These are phyloP conservation scores for Gandaritis pyraliata DNA, from an alignment of 2,888 invertebrate genomes.

Conservation along the genomic window DNA sequence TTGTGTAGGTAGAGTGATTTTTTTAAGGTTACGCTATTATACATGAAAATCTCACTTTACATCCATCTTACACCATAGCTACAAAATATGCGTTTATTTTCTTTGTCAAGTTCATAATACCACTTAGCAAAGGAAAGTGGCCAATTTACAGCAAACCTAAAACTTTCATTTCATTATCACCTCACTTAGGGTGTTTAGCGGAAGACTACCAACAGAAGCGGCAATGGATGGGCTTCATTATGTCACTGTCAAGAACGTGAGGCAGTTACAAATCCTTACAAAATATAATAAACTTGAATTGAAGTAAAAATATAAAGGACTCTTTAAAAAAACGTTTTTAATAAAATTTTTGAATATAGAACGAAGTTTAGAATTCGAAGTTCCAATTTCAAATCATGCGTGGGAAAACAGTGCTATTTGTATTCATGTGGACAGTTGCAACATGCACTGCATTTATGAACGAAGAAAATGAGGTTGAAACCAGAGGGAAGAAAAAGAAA, in stretches of 20 bases:
- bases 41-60: too few species aligned
- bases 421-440: conserved; percentile 42
- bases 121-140: conserved; percentile 50
- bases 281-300: neutral
- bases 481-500: conserved; percentile 75
- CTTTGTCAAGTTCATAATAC: conserved; percentile 57
- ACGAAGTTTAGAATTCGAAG: neutral
- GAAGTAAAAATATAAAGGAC: neutral
- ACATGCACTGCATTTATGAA: conserved; percentile 47
- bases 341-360: conserved; percentile 7
- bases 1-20: too few species aligned
- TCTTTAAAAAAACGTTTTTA: conserved; percentile 4
- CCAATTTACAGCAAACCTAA: conserved; percentile 15
- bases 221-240: conserved; percentile 41
- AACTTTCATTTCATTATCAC: conserved; percentile 58
- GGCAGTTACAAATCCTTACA: conserved; percentile 3
- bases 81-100: conserved; percentile 43
- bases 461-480: conserved; percentile 53
- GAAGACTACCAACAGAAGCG: conserved; percentile 32
- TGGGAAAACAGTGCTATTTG: conserved; percentile 42
- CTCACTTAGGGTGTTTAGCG: conserved; percentile 23
- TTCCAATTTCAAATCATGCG: conserved; percentile 42
- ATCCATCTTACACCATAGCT: neutral
- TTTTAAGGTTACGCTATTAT: too few species aligned
- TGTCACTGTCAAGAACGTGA: conserved; percentile 42